A percentile compares a stretch with the other conserved stretches of the same genome.
Conservation (phyloP, 2,797 vertebrate genomes). For the Sarcoramphus papa region DNA sequence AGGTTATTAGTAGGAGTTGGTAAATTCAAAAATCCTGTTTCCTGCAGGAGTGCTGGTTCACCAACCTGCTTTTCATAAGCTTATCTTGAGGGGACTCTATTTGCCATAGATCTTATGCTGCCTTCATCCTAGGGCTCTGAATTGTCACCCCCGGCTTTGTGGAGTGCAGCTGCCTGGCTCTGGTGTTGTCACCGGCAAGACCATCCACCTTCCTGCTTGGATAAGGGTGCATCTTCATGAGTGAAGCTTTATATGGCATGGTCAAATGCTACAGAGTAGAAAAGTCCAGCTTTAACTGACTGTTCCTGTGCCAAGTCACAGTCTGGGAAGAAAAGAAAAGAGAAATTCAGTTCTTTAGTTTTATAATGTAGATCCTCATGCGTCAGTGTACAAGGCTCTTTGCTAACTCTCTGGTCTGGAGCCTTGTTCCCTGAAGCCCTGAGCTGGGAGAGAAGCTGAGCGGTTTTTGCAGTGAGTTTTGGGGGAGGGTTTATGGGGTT, state of each 20-base stretch:
- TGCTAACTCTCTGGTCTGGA: background rate
- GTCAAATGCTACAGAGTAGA: background rate
- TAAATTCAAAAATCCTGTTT: background rate
- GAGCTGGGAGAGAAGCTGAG: background rate
- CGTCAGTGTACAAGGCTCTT: background rate
- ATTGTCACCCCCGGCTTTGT: background rate
- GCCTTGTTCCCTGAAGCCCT: background rate
- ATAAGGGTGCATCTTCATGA: background rate
- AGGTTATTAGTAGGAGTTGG: background rate
- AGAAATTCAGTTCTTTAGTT: background rate
- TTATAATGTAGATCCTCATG: background rate
- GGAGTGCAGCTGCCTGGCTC: background rate
- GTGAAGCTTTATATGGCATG: background rate
- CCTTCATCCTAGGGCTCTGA: background rate
- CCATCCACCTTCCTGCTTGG: background rate
- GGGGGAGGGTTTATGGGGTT: accelerated
- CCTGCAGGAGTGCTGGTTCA: background rate
- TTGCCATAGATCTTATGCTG: background rate
- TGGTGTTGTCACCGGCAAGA: background rate
- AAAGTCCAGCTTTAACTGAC: background rate
- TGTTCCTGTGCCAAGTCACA: background rate
- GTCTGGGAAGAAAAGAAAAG: background rate
- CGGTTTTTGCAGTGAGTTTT: background rate
- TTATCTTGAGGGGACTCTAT: background rate
- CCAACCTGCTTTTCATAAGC: background rate